A percentile compares a stretch with the other conserved stretches of the same genome.
These are phyloP conservation scores for Taeniopygia guttata DNA, from an alignment of 2,797 vertebrate species.

Conservation along the genomic window DNA sequence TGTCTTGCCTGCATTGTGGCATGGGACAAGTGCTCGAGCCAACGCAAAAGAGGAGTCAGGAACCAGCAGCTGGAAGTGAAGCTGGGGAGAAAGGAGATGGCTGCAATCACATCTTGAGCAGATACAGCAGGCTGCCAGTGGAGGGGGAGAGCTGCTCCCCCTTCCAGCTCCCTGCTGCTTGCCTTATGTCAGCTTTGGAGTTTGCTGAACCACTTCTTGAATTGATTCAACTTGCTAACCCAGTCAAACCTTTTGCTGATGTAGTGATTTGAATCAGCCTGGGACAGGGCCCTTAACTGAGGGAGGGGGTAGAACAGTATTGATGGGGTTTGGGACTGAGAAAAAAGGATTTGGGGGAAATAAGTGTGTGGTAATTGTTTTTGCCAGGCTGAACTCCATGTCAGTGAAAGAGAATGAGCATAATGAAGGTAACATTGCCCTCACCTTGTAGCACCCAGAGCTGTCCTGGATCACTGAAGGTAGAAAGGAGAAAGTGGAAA, in stretches of 20 bases:
- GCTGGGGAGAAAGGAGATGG: not conserved
- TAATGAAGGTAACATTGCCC: not conserved
- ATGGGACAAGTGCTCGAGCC: not conserved
- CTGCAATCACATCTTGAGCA: not conserved
- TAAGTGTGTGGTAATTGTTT: not conserved
- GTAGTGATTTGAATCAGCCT: not conserved
- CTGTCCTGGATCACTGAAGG: not conserved
- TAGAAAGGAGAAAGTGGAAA: not conserved
- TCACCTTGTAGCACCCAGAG: not conserved
- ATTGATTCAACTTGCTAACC: not conserved
- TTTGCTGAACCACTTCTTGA: not conserved
- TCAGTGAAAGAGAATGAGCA: not conserved
- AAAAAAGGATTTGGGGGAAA: not conserved
- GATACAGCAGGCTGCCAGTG: not conserved
- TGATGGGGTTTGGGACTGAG: not conserved
- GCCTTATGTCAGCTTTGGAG: not conserved
- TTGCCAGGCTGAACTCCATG: not conserved
- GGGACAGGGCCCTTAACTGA: not conserved
- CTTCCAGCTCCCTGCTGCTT: not conserved
- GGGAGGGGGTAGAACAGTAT: not conserved
- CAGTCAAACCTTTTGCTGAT: not conserved
- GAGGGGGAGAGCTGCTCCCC: not conserved
- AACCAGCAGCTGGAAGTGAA: not conserved
- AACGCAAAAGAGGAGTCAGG: fast-evolving
- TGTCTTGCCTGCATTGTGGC: fast-evolving